Conservation (phyloP, 2,888 invertebrate genomes). For the Colostygia pectinataria region DNA sequence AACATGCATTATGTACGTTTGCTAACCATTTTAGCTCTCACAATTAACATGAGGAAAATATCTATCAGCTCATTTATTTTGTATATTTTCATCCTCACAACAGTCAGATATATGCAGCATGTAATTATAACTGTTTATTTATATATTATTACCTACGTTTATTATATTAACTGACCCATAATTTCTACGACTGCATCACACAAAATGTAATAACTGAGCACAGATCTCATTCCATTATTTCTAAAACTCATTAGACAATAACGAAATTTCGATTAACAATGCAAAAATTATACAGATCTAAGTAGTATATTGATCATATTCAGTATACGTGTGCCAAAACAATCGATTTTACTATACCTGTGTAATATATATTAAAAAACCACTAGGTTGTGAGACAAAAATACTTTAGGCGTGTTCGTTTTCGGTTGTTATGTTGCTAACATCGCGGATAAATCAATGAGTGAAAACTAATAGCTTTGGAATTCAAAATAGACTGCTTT, state of each 20-base stretch:
- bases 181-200: constrained; percentile 39
- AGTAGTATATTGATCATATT: constrained; percentile 1
- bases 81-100: constrained; percentile 5
- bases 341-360: background rate
- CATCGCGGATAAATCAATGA: constrained; percentile 4
- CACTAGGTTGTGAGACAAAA: constrained; percentile 1
- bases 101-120: constrained; percentile 17
- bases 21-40: constrained; percentile 5
- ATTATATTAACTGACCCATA: constrained; percentile 58
- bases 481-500: constrained; percentile 24
- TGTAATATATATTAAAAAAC: background rate
- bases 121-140: constrained; percentile 17
- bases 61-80: background rate
- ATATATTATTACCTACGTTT: constrained; percentile 4
- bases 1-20: constrained; percentile 3
- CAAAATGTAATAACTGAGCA: constrained; percentile 22
- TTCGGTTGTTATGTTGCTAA: constrained; percentile 16
- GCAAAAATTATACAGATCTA: constrained; percentile 63
- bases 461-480: constrained; percentile 17
- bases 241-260: constrained; percentile 25
- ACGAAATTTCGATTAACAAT: constrained; percentile 28
- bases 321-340: too few relatives aligned
- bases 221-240: constrained; percentile 19
- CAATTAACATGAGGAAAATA: background rate
- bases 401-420: constrained; percentile 2